Conservation (phyloP, 2,888 invertebrate species). For the Papilio gigon region DNA sequence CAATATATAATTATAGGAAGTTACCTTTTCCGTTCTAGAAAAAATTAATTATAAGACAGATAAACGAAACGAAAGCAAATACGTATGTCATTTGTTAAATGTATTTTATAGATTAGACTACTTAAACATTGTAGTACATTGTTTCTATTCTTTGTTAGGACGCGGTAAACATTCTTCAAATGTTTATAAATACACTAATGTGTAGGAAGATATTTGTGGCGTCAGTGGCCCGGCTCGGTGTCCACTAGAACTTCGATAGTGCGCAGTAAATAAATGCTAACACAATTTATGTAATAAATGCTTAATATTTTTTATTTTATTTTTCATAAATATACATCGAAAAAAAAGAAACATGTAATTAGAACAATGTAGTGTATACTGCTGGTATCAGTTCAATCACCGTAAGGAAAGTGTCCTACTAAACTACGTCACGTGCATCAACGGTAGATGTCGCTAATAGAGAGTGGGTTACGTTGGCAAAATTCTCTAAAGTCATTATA, state of each 20-base stretch:
- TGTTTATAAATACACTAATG: conserved; percentile 21
- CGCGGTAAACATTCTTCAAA: conserved; percentile 22
- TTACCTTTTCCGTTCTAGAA: conserved; percentile 7
- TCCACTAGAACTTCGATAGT: not conserved
- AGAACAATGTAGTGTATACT: too few species aligned
- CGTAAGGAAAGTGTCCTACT: conserved; percentile 18
- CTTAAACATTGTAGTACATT: conserved; percentile 10
- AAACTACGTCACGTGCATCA: conserved; percentile 1
- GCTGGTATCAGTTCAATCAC: too few species aligned
- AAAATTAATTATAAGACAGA: not conserved
- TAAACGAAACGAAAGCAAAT: conserved; percentile 2
- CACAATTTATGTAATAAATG: not conserved
- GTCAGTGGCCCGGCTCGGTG: too few species aligned
- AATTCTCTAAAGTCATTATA: conserved; percentile 15
- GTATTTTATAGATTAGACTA: conserved; percentile 8
- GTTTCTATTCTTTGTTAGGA: conserved; percentile 13
- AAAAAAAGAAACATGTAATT: too few species aligned
- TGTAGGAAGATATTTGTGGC: conserved; percentile 14
- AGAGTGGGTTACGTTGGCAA: conserved; percentile 23
- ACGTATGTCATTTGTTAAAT: not conserved
- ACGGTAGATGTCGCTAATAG: conserved; percentile 4
- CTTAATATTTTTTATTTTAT: too few species aligned
- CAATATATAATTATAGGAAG: conserved; percentile 6
- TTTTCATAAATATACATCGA: too few species aligned
- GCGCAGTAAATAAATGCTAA: not conserved